These are phyloP conservation scores for Chelmon rostratus DNA, from an alignment of 2,797 vertebrate genomes.

Conservation along the genomic window DNA sequence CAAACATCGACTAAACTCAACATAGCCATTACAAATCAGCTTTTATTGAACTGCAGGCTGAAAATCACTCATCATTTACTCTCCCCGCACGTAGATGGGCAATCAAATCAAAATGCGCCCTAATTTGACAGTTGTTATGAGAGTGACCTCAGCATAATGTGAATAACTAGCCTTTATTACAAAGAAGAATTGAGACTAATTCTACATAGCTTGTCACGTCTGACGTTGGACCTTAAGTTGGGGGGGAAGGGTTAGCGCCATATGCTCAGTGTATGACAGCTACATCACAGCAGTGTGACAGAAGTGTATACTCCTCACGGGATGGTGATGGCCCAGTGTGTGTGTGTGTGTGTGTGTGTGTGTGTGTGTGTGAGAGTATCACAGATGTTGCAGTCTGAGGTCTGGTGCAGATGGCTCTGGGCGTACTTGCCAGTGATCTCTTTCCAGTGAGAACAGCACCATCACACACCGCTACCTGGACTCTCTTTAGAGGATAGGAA, in stretches of 20 bases:
- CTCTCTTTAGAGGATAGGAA: constrained; percentile 59
- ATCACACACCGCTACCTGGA: constrained; percentile 68
- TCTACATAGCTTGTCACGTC: constrained; percentile 78
- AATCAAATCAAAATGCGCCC: constrained; percentile 79
- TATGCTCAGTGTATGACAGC: constrained; percentile 80
- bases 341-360: constrained; percentile 40
- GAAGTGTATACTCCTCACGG: constrained; percentile 72
- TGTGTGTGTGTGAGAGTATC: constrained; percentile 42
- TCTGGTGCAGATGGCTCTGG: constrained; percentile 82
- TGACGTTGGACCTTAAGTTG: constrained; percentile 71
- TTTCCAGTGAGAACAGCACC: constrained; percentile 76
- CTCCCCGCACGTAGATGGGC: constrained; percentile 54
- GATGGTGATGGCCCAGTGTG: constrained; percentile 52
- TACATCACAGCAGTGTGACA: constrained; percentile 78
- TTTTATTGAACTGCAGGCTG: constrained; percentile 72
- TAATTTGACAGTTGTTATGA: constrained; percentile 82
- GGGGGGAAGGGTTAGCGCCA: constrained; percentile 65
- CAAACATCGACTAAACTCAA: constrained; percentile 67
- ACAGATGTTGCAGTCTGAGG: constrained; percentile 82
- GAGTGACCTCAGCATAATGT: constrained; percentile 80
- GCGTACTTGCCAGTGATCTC: constrained; percentile 78
- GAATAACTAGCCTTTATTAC: constrained; percentile 79
- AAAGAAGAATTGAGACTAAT: constrained; percentile 81
- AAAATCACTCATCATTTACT: constrained; percentile 71
- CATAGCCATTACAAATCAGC: constrained; percentile 75